Conservation (phyloP, 2,113 vertebrate species). For the Haplochromis vanheusdeni region DNA sequence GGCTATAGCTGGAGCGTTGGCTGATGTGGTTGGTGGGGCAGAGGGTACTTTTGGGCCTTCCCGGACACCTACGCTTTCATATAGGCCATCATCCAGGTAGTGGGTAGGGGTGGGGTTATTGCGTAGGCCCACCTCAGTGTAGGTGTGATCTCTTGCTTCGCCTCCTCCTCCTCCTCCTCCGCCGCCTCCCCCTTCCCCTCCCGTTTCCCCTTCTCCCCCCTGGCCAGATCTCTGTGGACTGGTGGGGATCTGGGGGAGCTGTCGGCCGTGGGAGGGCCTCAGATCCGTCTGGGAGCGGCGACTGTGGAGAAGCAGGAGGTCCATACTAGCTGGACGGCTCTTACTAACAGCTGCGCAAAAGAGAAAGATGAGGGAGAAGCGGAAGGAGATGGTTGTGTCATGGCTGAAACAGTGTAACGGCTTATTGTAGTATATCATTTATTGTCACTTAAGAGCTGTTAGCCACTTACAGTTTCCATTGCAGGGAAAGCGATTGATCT, state of each 20-base stretch:
- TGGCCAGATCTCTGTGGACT: conserved; percentile 43
- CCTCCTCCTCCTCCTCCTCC: conserved; percentile 16
- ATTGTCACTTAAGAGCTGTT: neutral
- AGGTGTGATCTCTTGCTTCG: conserved; percentile 65
- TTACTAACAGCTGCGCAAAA: conserved; percentile 59
- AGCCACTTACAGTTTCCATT: conserved; percentile 70
- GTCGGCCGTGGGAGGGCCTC: conserved; percentile 55
- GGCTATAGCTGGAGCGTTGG: conserved; percentile 29
- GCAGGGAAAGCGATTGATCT: conserved; percentile 72
- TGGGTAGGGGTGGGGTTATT: conserved; percentile 53
- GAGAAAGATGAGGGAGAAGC: neutral
- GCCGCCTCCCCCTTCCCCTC: conserved; percentile 1
- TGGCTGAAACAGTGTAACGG: neutral
- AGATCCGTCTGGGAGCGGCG: conserved; percentile 66
- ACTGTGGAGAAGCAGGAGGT: conserved; percentile 72
- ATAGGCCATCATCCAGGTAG: conserved; percentile 67
- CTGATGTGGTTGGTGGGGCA: conserved; percentile 10
- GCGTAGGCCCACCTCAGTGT: conserved; percentile 67
- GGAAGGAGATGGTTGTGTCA: neutral
- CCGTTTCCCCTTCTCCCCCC: conserved; percentile 25
- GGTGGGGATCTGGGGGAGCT: conserved; percentile 64
- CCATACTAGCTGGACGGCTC: conserved; percentile 74
- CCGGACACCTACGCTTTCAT: conserved; percentile 69
- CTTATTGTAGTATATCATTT: neutral
- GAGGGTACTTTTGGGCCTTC: conserved; percentile 32